Percentiles rank a stretch among this genome's conserved stretches.
phyloP scores from a whole-genome alignment of 2,797 vertebrate species.

The Coendou prehensilis region DNA sequence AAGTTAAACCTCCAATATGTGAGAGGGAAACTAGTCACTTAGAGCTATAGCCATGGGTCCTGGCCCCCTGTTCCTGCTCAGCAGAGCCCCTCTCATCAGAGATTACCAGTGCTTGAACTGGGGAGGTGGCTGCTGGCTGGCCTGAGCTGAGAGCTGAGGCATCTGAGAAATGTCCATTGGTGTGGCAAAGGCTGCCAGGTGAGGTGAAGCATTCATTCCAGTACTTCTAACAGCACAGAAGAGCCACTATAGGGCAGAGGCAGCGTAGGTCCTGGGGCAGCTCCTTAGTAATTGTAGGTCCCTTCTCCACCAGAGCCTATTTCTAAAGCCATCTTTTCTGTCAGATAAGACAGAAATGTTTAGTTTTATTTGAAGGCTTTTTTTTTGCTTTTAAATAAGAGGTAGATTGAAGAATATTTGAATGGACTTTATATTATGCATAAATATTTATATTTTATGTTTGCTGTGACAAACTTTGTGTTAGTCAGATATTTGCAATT shows the following conservation, averaged over 20 bases:
- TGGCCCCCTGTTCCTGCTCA: constrained; percentile 75
- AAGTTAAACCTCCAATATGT: constrained; percentile 34
- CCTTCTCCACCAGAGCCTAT: constrained; percentile 73
- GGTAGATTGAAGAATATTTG: constrained; percentile 88
- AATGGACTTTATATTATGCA: constrained; percentile 90
- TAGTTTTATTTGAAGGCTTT: constrained; percentile 85
- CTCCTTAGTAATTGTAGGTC: constrained; percentile 63
- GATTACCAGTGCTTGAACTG: constrained; percentile 89
- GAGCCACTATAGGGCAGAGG: constrained; percentile 78
- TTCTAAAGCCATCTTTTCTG: constrained; percentile 88
- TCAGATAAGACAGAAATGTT: constrained; percentile 87
- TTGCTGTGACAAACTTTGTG: constrained; percentile 87
- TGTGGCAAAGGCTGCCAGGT: not conserved
- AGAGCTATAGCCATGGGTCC: constrained; percentile 70
- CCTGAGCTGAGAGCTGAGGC: constrained; percentile 70
- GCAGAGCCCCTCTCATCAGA: constrained; percentile 85
- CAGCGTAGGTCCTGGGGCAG: constrained; percentile 57
- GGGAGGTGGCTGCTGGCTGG: constrained; percentile 82
- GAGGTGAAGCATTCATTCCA: constrained; percentile 41
- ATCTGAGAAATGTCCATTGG: constrained; percentile 66
- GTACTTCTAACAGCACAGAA: constrained; percentile 73
- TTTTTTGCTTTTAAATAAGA: constrained; percentile 85
- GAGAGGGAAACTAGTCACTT: constrained; percentile 75
- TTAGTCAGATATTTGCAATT: constrained; percentile 77
- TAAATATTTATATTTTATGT: constrained; percentile 92